Evolutionary conservation across 2,888 invertebrate species (phyloP), one percentile per base, ranked within the genome.

Genomic region (Epistrophella euchroma): DNA sequence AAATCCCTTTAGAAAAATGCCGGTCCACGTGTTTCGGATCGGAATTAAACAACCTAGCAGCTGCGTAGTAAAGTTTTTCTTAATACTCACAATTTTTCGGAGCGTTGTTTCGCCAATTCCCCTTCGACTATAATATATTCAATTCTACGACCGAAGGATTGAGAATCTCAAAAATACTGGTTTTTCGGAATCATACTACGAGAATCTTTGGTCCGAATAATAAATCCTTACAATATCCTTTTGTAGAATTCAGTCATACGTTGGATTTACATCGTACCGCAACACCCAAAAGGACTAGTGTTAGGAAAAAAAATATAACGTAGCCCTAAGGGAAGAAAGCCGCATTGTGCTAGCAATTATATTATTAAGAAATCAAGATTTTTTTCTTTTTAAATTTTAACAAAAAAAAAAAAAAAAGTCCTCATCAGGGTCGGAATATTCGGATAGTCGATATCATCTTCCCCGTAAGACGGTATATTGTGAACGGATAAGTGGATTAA

Each of bases 231-330:
- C 78, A 79, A 79, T 83, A 87, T 87, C 87, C 83, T 87, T 87
- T 75, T 60, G 68, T 70, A 89, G 90, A 90, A 89, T 89, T 91
- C 91, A 91, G 91, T 91, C 90, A 90, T 89, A 89, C 89, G 90
- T 90, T 90, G 91, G 89, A 90, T 90, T 89, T 90, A 90, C 89
- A 82, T 82, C 86, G 86, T 86, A 66, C 82, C 82, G 86, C 82
- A 77, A 72, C 82, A 88, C 88, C 84, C 88, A 90, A 89, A 88
- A 91, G 62, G 82, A 82, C 77, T 71, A 68, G 76, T 70, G 72
- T 45, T 25, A 60, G 22, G 4, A 15, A 35, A 37, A 37, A 37
- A 37, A 64, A n/a, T 64, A 11, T 19, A 66, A 32, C 25, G 15
- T 25, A 10, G 15, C 64, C 50, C 50, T 50, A 43, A 17, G 60